phyloP scores from a whole-genome alignment of 2,888 invertebrate genomes.

The Agrochola macilenta region DNA sequence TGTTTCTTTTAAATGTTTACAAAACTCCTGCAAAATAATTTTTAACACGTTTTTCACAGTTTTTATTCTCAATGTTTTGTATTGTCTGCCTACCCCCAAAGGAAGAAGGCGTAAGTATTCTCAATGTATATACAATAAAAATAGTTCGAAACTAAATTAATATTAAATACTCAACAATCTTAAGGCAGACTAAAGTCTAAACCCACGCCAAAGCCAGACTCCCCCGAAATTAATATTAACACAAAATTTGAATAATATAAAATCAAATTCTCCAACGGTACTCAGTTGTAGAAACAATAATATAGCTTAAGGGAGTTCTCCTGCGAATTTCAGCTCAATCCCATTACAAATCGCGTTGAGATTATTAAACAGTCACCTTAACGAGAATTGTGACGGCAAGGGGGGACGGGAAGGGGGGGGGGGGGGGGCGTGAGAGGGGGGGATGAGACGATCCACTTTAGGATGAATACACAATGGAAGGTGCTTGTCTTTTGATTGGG shows the following conservation, averaged over 20 bases:
- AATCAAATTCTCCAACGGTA: constrained; percentile 71
- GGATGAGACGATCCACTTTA: constrained; percentile 52
- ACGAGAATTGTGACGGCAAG: constrained; percentile 76
- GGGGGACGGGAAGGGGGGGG: constrained; percentile 37
- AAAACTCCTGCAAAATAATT: background rate
- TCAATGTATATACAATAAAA: background rate
- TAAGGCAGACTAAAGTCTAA: constrained; percentile 7
- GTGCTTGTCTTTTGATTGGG: constrained; percentile 29
- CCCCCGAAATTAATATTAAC: constrained; percentile 65
- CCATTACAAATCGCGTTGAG: constrained; percentile 85
- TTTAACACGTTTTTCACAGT: background rate
- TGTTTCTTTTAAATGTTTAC: no score
- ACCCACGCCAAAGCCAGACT: constrained; percentile 33
- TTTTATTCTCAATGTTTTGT: background rate
- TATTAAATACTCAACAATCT: constrained; percentile 16
- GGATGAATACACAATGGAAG: constrained; percentile 61
- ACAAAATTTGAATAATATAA: constrained; percentile 66
- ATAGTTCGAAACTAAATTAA: background rate
- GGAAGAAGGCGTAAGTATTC: background rate
- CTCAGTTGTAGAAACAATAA: constrained; percentile 76
- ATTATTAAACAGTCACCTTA: constrained; percentile 87
- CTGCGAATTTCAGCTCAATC: constrained; percentile 80
- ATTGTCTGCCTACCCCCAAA: background rate
- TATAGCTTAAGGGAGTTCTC: constrained; percentile 70
- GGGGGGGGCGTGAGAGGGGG: constrained; percentile 1